Evolutionary conservation across 2,797 vertebrate genomes (phyloP).

Genomic region (Garrulus glandarius): DNA sequence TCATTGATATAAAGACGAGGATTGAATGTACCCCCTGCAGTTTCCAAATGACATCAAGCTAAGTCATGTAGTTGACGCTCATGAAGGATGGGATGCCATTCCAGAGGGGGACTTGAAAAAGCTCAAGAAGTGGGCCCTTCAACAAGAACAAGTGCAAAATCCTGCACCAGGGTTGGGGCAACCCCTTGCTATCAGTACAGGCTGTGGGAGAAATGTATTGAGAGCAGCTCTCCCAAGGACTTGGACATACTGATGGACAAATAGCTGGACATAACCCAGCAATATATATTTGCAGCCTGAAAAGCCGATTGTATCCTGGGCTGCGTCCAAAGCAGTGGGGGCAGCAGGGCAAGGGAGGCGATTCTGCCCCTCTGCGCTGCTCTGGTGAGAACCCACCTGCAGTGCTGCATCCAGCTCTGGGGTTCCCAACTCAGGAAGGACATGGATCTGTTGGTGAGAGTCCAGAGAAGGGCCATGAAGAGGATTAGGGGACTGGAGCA

Average conservation of each 20-base stretch:
- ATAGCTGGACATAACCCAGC: background rate
- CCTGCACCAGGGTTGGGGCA: fast-evolving
- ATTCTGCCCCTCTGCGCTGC: background rate
- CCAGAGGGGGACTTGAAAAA: fast-evolving
- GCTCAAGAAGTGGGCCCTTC: fast-evolving
- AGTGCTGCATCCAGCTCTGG: background rate
- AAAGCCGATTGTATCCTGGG: fast-evolving
- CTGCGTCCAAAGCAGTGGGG: fast-evolving
- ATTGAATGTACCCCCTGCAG: background rate
- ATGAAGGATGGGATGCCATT: background rate
- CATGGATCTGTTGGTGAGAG: background rate
- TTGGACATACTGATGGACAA: background rate
- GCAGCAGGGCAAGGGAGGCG: fast-evolving
- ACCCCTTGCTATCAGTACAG: fast-evolving
- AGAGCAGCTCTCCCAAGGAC: background rate
- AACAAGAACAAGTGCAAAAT: background rate
- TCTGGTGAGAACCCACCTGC: fast-evolving
- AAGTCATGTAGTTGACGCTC: fast-evolving
- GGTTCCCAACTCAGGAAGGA: background rate
- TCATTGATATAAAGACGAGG: background rate
- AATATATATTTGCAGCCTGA: background rate
- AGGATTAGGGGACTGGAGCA: background rate
- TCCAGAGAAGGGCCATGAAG: background rate
- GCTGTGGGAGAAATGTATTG: background rate
- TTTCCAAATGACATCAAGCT: background rate